Base-by-base conservation (phyloP, 2,113 vertebrate genomes). In the Eurystomus gularis region DNA sequence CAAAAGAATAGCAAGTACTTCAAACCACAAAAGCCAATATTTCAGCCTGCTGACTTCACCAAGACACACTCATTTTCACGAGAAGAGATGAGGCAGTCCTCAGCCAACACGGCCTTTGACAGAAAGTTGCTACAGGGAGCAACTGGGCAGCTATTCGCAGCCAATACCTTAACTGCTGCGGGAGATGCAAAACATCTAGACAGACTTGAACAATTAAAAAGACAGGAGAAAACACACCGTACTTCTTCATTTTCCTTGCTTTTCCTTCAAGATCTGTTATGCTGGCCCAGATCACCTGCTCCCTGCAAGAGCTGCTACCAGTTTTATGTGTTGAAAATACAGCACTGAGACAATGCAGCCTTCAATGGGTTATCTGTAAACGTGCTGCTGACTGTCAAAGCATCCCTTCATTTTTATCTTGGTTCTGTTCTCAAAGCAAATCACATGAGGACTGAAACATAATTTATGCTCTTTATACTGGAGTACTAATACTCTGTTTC, bases 161-260 rank as follows among this genome's bases (percentile, higher is more conserved):
- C 21, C 90, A 76, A 25, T 10, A 81, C 57, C 70, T 82, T 46
- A 66, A 85, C 49, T 70, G 82, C 73, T 61, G n/a, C 10, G 26
- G 61, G 79, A 91, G 62, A 91, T 55, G 31, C 8, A 60, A 65
- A 79, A 79, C 73, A 91, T 87, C 75, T 82, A 78, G 48, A 54
- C 21, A 94, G 65, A 82, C 40, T 5, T 16, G 19, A 92, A 37
- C 61, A 70, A 89, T 51, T 26, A 72, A 46, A 78, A 51, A 40
- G 25, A 58, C 21, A 46, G 19, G 15, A 66, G 28, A 61, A 88
- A 90, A 64, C 33, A 88, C 9, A 79, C 26, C 28, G 25, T 7
- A 44, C 13, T 25, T 42, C 31, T 62, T 42, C 3, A 9, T 62
- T 76, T 61, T 23, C 66, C 37, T 77, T 66, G 39, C 8, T 46